Evolutionary conservation across 2,113 vertebrate species (phyloP), one percentile per base, ranked within the genome.

Genomic region (Psammodynastes pulverulentus): DNA sequence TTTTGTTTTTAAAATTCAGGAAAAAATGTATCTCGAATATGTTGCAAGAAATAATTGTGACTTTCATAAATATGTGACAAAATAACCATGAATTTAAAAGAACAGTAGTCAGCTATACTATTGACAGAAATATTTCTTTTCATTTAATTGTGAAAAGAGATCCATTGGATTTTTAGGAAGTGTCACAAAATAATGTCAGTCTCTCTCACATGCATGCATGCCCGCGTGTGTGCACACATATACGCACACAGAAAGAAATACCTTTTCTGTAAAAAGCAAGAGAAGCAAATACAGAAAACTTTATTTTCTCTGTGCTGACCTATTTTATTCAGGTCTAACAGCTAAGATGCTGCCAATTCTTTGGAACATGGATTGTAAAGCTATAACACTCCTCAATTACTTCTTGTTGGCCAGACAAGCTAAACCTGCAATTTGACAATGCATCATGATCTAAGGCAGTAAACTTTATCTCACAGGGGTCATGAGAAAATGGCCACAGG

Each of bases 401-500:
- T 97, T 97, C 96, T 96, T 85, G 92, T 95, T 97, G 97, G 97
- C 95, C 96, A 97, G 96, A 96, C 95, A 96, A 97, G 96, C 96
- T 92, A 97, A 97, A 97, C 97, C 97, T 97, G 97, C 97, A 96
- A 97, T 97, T 98, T 97, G 96, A 97, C 95, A 97, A 89, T 88
- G 48, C 95, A 96, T 96, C 96, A 93, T 94, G 96, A 97, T 97
- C 96, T 95, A 94, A 97, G 96, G 97, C 62, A 97, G 96, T 95
- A 97, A 98, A 97, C 96, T 98, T 98, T 97, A 97, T 97, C 97
- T 94, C 96, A 95, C 94, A 93, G 91, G 87, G 97, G 97, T 97
- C 97, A 97, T 97, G 96, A 97, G 97, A 98, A 98, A 98, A 97
- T 95, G 96, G 96, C 96, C 97, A 96, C 94, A 96, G 96, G 95